Conservation (phyloP, 1,140 invertebrate genomes). For the Gryllus bimaculatus region DNA sequence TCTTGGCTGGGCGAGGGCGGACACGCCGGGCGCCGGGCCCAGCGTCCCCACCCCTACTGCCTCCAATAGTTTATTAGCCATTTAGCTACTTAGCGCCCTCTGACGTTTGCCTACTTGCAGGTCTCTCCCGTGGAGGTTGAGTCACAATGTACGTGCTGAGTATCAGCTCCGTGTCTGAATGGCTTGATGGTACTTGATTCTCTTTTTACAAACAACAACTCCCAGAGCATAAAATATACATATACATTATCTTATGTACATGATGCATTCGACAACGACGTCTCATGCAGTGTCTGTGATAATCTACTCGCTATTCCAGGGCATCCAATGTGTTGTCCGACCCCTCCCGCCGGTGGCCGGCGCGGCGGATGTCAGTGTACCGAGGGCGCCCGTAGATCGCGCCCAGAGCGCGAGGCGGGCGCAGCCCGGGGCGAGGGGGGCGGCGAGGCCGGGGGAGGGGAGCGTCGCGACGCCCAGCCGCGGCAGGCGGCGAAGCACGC, state of each 20-base stretch:
- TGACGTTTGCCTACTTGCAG: conserved; percentile 54
- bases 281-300: background rate
- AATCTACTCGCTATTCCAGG: background rate
- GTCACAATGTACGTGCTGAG: conserved; percentile 97
- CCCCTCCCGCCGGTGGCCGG: no score
- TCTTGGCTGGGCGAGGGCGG: background rate
- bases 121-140: conserved; percentile 88
- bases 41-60: background rate
- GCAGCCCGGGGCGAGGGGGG: no score
- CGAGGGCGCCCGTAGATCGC: background rate
- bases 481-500: no score
- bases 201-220: conserved; percentile 9
- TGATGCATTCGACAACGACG: background rate
- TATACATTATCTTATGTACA: background rate
- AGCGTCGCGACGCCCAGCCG: background rate
- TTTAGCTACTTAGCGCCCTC: background rate
- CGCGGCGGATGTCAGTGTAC: background rate
- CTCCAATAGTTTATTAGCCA: background rate
- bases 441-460: background rate
- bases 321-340: background rate
- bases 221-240: background rate
- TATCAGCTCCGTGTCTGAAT: conserved; percentile 97
- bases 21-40: background rate
- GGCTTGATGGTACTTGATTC: conserved; percentile 78
- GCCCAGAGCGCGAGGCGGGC: no score